Conservation (phyloP, 2,113 vertebrate species). For the Nothocercus nigrocapillus region DNA sequence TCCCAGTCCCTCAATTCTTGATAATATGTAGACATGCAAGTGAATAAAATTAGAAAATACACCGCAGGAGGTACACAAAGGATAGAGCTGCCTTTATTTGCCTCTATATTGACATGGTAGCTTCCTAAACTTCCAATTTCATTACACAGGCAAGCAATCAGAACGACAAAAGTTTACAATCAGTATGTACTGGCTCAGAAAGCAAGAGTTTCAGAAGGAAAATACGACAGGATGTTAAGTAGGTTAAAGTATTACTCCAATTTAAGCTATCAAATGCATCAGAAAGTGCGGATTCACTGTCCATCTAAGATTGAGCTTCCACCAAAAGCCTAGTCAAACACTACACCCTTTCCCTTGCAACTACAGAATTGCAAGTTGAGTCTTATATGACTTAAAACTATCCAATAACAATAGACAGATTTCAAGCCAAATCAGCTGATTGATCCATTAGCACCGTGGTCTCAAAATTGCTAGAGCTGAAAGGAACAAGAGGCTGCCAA, state of each 20-base stretch:
- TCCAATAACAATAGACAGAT: not conserved
- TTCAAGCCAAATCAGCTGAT: not conserved
- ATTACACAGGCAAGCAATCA: not conserved
- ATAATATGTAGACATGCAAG: accelerated
- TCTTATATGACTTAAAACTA: not conserved
- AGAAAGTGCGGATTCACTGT: not conserved
- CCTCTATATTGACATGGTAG: not conserved
- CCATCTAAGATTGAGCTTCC: not conserved
- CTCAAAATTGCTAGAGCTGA: not conserved
- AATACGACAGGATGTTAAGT: not conserved
- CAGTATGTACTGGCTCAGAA: not conserved
- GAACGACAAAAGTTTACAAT: not conserved
- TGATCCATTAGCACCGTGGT: not conserved
- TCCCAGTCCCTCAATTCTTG: not conserved
- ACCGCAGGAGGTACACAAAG: not conserved
- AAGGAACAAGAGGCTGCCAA: not conserved
- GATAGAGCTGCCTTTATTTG: not conserved
- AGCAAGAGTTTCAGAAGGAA: not conserved
- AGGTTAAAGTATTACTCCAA: not conserved
- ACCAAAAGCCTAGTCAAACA: not conserved
- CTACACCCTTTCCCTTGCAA: not conserved
- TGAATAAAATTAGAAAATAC: not conserved
- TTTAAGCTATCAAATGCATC: not conserved
- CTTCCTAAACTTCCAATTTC: not conserved
- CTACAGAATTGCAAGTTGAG: not conserved